Percentiles rank a stretch among this genome's conserved stretches.
These are phyloP conservation scores for Oreochromis spilurus DNA, from an alignment of 2,113 vertebrate species.

Conservation along the genomic window DNA sequence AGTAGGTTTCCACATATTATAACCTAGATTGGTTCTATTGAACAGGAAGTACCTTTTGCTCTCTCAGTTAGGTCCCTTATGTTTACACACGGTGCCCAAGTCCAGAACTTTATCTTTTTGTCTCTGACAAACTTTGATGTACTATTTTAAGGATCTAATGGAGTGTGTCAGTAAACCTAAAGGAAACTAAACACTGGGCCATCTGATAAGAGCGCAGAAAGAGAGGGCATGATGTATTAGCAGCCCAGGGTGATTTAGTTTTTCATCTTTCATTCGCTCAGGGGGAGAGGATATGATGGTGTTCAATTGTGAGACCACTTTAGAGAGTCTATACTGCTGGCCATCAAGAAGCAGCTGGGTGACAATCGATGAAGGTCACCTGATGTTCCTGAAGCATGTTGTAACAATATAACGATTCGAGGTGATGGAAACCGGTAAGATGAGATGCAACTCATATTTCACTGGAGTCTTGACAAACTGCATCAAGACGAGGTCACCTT, in stretches of 20 bases:
- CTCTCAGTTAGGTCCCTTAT: not conserved
- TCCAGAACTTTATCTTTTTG: not conserved
- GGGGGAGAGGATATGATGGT: not conserved
- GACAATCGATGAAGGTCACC: not conserved
- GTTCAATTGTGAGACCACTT: not conserved
- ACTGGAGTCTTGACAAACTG: not conserved
- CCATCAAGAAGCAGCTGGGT: not conserved
- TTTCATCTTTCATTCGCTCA: not conserved
- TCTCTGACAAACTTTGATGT: not conserved
- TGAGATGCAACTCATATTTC: slow-evolving; percentile 2
- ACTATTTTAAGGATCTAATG: not conserved
- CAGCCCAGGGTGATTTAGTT: not conserved
- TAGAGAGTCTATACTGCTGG: not conserved
- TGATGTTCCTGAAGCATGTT: not conserved
- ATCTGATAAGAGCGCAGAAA: not conserved
- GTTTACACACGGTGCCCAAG: not conserved
- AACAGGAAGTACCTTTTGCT: not conserved
- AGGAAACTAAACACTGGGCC: not conserved
- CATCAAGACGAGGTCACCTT: slow-evolving; percentile 6
- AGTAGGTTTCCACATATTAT: not conserved
- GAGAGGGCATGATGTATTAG: not conserved
- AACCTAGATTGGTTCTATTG: not conserved
- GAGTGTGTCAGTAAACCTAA: not conserved
- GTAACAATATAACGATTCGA: slow-evolving; percentile 6
- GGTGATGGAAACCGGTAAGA: not conserved